Base-by-base conservation (phyloP, 2,888 invertebrate genomes). In the Philereme transversata region DNA sequence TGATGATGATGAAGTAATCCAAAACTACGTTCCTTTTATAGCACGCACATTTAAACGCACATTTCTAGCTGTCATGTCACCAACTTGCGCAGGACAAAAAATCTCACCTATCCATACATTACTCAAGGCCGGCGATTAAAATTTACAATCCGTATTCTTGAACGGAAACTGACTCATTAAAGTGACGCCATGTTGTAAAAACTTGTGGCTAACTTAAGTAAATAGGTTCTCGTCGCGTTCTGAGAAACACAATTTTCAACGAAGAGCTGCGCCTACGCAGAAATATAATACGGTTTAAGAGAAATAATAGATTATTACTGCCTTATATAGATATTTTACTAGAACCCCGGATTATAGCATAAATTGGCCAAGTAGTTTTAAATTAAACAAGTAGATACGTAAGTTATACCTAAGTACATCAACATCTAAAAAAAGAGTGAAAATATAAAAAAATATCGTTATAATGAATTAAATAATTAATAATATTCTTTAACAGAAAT, bases 131-230 rank as follows among this genome's bases (percentile, higher is more conserved):
- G 63, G n/a, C 47, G 40, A 51, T 52, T 47, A 47, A 59, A 61
- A 61, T 65, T 43, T 57, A 58, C 64, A 60, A 64, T 45, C 43
- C 46, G 51, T 63, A 60, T 62, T 57, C 58, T 52, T 52, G 66
- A 60, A 56, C 73, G 74, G 73, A 74, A 71, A 64, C 66, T 74
- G 70, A 73, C 56, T 73, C 72, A 72, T 58, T 67, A 51, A 47
- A 60, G 62, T 73, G 72, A 72, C 72, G 71, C 58, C 72, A 73
- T 67, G 22, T 54, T 44, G 61, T 48, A 66, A 70, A 64, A 65
- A 71, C 57, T 34, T 38, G 56, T 51, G 56, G 58, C 50, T 51
- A 51, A 56, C 45, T 45, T 45, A 4, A 22, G n/a, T 52, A 65
- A 51, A 62, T 57, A 55, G 49, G 5, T 34, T 50, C 38, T 34